A percentile compares a stretch with the other conserved stretches of the same genome.
phyloP scores from a whole-genome alignment of 2,888 invertebrate genomes.

The Cheilosia vulpina region DNA sequence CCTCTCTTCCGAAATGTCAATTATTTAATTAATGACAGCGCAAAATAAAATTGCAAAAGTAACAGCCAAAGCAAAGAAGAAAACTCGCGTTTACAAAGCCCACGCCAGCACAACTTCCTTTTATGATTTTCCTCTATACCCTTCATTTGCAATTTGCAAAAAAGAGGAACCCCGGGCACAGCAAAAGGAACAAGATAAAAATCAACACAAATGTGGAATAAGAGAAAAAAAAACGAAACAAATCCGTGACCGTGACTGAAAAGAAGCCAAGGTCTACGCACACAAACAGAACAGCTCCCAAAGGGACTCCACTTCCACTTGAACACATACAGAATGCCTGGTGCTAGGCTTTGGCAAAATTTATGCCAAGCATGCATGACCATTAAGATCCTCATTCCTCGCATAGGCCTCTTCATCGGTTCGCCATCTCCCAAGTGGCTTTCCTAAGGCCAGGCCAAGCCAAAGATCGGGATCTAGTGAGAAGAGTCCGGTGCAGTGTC shows the following conservation, averaged over 20 bases:
- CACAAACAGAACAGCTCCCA: slow-evolving; percentile 3
- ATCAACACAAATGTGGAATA: slow-evolving; percentile 47
- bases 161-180: slow-evolving; percentile 41
- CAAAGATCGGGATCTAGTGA: slow-evolving; percentile 70
- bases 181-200: slow-evolving; percentile 49
- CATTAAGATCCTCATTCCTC: slow-evolving; percentile 71
- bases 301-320: slow-evolving; percentile 7
- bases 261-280: slow-evolving; percentile 74
- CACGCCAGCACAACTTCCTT: slow-evolving; percentile 61
- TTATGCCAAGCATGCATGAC: slow-evolving; percentile 63
- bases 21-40: slow-evolving; percentile 72
- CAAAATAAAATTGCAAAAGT: slow-evolving; percentile 34
- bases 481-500: slow-evolving; percentile 35
- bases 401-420: slow-evolving; percentile 9
- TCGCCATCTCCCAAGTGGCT: no score
- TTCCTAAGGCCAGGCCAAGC: slow-evolving; percentile 20
- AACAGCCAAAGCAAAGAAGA: slow-evolving; percentile 2
- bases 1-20: slow-evolving; percentile 71
- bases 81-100: slow-evolving; percentile 26
- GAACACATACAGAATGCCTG: not conserved
- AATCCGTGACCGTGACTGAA: slow-evolving; percentile 74
- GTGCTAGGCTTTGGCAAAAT: slow-evolving; percentile 34
- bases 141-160: slow-evolving; percentile 49
- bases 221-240: slow-evolving; percentile 19
- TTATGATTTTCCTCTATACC: slow-evolving; percentile 26